Evolutionary conservation across 2,797 vertebrate genomes (phyloP), one percentile per base, ranked within the genome.

Genomic region (Sebastes trivittatus): DNA sequence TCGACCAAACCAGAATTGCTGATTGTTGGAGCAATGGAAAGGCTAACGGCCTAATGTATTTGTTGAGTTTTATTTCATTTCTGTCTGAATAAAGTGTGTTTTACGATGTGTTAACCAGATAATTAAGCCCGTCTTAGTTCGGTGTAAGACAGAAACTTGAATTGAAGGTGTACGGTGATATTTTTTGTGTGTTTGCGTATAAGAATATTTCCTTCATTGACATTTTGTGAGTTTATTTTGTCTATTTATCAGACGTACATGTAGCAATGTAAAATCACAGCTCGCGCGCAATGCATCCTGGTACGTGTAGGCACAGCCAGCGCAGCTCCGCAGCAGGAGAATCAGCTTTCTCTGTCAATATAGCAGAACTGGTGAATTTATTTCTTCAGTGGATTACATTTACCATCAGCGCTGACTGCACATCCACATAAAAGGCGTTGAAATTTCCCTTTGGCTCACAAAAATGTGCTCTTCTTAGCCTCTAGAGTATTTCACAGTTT

Each of bases 41-140:
- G 38, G 0, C 38, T 42, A 42, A 42, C 1, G 14, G 38, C 2
- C 38, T 16, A 16, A 49, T 1, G 3, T 0, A 49, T 49, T 1
- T 49, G 1, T 16, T 49, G 46, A 49, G 46, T 49, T 49, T 49
- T 49, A 49, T 49, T 49, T 49, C 1, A 0, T 49, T 20, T 49
- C 46, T 49, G 46, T 49, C 46, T 20, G 38, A 46, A 46, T 46
- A 14, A 46, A 46, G 38, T 46, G 14, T 46, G 42, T 18, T 46
- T 46, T 46, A 46, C 42, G 1, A 46, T 18, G 42, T 0, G 7
- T 46, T 18, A 20, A 49, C 42, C 0, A 18, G 42, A 49, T 0
- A 18, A 20, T 49, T 0, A 49, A 20, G 42, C 42, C 42, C 42
- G 49, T 52, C 49, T 52, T 9, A n/a, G 18, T 52, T 52, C 49